These are phyloP conservation scores for Drosophila malerkotliana DNA, from an alignment of 1,140 invertebrate genomes.

Conservation along the genomic window DNA sequence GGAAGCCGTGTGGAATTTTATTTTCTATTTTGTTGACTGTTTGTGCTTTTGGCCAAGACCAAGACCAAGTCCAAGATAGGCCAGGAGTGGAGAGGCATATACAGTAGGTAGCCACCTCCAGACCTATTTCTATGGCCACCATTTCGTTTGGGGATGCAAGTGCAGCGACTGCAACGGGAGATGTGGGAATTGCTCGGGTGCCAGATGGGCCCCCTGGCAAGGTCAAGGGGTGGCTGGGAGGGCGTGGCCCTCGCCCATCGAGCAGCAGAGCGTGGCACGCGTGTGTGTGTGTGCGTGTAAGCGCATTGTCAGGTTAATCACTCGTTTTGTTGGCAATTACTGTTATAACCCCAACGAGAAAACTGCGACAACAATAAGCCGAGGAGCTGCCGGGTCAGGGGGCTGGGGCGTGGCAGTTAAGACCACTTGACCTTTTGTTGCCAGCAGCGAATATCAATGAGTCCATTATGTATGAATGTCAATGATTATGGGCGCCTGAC, in stretches of 20 bases:
- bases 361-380: constrained; percentile 52
- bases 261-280: not conserved
- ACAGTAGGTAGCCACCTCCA: not conserved
- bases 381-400: not conserved
- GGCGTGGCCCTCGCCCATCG: not conserved
- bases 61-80: too few species aligned
- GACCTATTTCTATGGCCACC: not conserved
- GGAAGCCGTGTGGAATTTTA: too few species aligned
- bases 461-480: constrained; percentile 79
- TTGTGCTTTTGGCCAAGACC: too few species aligned
- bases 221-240: constrained; percentile 41
- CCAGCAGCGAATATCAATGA: constrained; percentile 74
- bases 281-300: constrained; percentile 29
- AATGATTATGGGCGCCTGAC: constrained; percentile 76
- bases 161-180: constrained; percentile 15
- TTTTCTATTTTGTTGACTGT: too few species aligned
- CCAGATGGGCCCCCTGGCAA: constrained; percentile 36
- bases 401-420: not conserved
- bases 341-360: constrained; percentile 66
- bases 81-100: too few species aligned
- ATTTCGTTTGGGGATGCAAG: constrained; percentile 6
- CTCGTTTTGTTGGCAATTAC: constrained; percentile 79
- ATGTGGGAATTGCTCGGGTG: not conserved
- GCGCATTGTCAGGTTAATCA: constrained; percentile 74
- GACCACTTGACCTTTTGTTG: constrained; percentile 73